Conservation (phyloP, 2,113 vertebrate species). For the Haemorhous mexicanus region DNA sequence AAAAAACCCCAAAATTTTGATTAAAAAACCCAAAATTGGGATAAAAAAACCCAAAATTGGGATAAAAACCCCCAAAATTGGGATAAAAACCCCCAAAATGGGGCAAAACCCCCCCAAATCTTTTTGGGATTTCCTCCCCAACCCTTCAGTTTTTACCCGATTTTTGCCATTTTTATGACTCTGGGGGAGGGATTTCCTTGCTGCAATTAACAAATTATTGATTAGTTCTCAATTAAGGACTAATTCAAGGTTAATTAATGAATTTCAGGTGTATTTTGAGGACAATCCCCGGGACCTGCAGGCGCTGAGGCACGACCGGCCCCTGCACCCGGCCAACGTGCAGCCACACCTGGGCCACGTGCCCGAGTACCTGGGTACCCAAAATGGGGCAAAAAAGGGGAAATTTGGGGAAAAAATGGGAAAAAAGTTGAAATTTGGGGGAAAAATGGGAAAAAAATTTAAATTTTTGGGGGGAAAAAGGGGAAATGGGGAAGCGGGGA, state of each 20-base stretch:
- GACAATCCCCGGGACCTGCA: neutral
- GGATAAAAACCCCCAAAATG: too few species aligned
- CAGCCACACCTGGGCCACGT: neutral
- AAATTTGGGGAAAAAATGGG: too few species aligned
- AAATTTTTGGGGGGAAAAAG: too few species aligned
- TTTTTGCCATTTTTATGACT: neutral
- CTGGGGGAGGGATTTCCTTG: neutral
- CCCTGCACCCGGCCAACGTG: neutral
- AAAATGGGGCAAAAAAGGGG: too few species aligned
- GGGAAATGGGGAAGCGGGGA: too few species aligned
- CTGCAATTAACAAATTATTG: accelerated
- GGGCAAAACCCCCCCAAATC: neutral
- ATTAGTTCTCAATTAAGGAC: neutral
- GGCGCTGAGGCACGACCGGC: neutral
- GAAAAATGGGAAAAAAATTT: too few species aligned
- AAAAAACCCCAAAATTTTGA: too few species aligned
- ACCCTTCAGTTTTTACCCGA: accelerated
- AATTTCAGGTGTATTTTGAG: neutral
- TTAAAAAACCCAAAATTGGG: too few species aligned
- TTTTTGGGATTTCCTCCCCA: neutral
- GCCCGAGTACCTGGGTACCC: too few species aligned
- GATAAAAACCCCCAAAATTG: too few species aligned
- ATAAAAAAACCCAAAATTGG: too few species aligned
- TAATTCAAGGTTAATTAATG: accelerated
- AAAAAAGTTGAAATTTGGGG: too few species aligned